Evolutionary conservation across 2,113 vertebrate species (phyloP), one percentile per base, ranked within the genome.

Genomic region (Synodontis membranacea): DNA sequence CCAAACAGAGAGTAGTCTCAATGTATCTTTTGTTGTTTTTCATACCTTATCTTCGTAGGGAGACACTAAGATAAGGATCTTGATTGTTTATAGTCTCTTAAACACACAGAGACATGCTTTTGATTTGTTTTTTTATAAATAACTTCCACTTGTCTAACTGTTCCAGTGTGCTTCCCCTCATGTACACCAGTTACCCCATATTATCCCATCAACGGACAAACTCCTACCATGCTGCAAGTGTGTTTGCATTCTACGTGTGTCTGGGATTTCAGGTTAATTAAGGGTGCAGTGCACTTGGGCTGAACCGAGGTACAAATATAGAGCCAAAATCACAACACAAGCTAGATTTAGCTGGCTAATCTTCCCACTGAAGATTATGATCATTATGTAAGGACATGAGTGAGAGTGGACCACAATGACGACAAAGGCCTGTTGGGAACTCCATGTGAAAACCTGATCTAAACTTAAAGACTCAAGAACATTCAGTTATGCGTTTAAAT

Each of bases 181-280:
- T 76, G 31, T 76, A 28, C 23, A n/a, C 42, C 42, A 75, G 25
- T 75, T 75, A 50, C 75, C 46, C 75, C 19, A 50, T 78, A 78
- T 78, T 78, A 78, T 62, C 84, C 14, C 7, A 66, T 66, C 76
- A 37, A 52, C 14, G 80, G 1, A 31, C 6, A 31, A 25, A 68
- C 58, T 66, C 34, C 48, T 14, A 11, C 31, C 34, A 42, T 19
- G 60, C 74, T n/a, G 48, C 2, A 23, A 62, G 60, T 42, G 78
- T 17, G 19, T 54, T 39, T 42, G 31, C 48, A 81, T 56, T 34
- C 15, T 56, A 15, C 46, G 78, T 44, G 28, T 60, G 28, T 72
- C 58, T 17, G 68, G 75, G 48, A 64, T 48, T 86, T 80, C 37
- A 70, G 84, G 62, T 86, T 80, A 68, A 70, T 70, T 83, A 72